A percentile compares a stretch with the other conserved stretches of the same genome.
These are phyloP conservation scores for Heptranchias perlo DNA, from an alignment of 2,113 vertebrate genomes.

Conservation along the genomic window DNA sequence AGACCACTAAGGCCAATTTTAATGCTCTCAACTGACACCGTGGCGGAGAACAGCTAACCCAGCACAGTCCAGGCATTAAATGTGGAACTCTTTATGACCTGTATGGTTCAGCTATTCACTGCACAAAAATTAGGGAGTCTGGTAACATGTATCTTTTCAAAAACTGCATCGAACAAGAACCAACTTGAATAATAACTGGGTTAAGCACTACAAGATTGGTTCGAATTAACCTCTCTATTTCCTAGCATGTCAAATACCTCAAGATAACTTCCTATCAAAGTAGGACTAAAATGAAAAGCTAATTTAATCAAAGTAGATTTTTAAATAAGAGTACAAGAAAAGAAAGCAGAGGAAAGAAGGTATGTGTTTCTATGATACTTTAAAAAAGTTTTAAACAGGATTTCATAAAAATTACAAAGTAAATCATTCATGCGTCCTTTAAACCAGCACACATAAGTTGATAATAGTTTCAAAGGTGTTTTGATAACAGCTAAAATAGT, in stretches of 20 bases:
- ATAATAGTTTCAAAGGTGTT: not conserved
- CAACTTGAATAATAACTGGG: not conserved
- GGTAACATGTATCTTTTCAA: not conserved
- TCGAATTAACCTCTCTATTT: not conserved
- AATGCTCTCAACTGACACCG: not conserved
- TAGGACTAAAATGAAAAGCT: not conserved
- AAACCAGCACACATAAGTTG: not conserved
- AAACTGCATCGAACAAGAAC: not conserved
- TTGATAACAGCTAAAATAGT: not conserved
- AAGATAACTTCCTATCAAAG: not conserved
- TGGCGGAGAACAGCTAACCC: not conserved
- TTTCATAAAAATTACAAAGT: not conserved
- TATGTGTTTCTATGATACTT: too few relatives aligned
- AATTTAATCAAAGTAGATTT: not conserved
- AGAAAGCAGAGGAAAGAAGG: not conserved
- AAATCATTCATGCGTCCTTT: not conserved
- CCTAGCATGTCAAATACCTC: not conserved
- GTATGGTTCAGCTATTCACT: not conserved
- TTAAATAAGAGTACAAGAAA: not conserved
- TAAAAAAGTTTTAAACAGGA: constrained; percentile 1
- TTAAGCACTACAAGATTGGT: not conserved
- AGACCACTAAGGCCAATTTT: not conserved
- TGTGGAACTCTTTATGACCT: not conserved
- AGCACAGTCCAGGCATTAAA: not conserved
- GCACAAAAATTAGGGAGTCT: not conserved